phyloP scores from a whole-genome alignment of 2,797 vertebrate genomes.

The Sebastes nivosus region DNA sequence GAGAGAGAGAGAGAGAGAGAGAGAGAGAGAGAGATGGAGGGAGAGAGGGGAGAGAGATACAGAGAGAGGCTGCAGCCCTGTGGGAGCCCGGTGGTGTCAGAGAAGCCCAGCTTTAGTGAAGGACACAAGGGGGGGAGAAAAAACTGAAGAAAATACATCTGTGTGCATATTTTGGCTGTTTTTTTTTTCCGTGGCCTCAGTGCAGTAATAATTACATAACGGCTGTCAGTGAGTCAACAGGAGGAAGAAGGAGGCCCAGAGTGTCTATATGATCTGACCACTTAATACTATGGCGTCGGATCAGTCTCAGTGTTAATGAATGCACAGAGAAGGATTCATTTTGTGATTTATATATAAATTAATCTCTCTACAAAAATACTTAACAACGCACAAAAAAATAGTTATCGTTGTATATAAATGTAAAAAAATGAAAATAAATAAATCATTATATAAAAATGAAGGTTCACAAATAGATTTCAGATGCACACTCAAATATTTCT shows the following conservation, averaged over 20 bases:
- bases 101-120: neutral
- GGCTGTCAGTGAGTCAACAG: slow-evolving; percentile 58
- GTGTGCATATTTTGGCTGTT: neutral
- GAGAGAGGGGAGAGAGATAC: neutral
- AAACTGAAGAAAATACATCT: neutral
- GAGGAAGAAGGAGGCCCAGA: slow-evolving; percentile 24
- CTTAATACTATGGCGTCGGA: slow-evolving; percentile 6
- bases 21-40: no score
- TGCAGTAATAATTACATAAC: slow-evolving; percentile 65
- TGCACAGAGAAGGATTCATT: no score
- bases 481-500: no score
- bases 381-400: no score
- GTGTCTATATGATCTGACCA: slow-evolving; percentile 43
- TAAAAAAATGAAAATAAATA: no score
- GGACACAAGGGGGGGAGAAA: neutral
- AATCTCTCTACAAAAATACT: no score
- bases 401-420: no score
- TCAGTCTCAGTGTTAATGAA: no score
- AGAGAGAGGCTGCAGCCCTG: neutral
- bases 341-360: no score
- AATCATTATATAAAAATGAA: no score
- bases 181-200: neutral
- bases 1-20: no score
- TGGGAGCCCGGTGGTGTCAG: slow-evolving; percentile 3
- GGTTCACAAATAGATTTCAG: no score